Percentiles rank a stretch among this genome's conserved stretches.
Evolutionary conservation across 2,888 invertebrate species (phyloP).

Genomic region (Boloria selene): DNA sequence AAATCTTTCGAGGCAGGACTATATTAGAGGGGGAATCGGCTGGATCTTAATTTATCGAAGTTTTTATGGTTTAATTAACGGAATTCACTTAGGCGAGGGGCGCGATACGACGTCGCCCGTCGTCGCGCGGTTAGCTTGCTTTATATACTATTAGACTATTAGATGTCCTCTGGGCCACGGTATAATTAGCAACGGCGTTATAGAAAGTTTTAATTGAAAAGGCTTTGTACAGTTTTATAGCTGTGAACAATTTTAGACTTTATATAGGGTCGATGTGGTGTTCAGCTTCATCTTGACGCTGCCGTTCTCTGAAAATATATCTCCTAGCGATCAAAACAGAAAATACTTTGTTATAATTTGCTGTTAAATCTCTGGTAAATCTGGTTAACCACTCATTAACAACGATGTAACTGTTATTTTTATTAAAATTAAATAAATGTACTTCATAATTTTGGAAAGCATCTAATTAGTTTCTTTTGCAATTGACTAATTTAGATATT

Average conservation of each 20-base stretch:
- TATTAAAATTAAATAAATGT: background rate
- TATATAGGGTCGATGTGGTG: constrained; percentile 52
- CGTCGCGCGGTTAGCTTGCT: constrained; percentile 54
- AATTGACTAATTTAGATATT: too few relatives aligned
- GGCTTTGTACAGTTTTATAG: constrained; percentile 78
- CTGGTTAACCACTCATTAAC: constrained; percentile 21
- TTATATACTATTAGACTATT: constrained; percentile 51
- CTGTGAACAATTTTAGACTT: constrained; percentile 69
- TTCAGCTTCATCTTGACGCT: constrained; percentile 56
- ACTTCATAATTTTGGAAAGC: too few relatives aligned
- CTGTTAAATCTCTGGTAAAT: background rate
- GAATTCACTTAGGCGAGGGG: constrained; percentile 79
- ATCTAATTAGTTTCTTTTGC: too few relatives aligned
- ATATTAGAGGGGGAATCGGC: constrained; percentile 81
- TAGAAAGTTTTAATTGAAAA: constrained; percentile 82
- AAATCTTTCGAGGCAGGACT: constrained; percentile 70
- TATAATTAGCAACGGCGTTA: constrained; percentile 76
- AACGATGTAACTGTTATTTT: constrained; percentile 18
- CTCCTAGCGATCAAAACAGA: constrained; percentile 15
- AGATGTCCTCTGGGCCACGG: constrained; percentile 65
- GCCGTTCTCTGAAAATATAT: constrained; percentile 18
- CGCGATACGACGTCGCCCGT: constrained; percentile 44
- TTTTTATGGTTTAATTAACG: constrained; percentile 84
- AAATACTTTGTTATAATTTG: constrained; percentile 30
- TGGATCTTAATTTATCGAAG: constrained; percentile 83